These are phyloP conservation scores for Diorhabda carinulata DNA, from an alignment of 1,140 invertebrate genomes.

Conservation along the genomic window DNA sequence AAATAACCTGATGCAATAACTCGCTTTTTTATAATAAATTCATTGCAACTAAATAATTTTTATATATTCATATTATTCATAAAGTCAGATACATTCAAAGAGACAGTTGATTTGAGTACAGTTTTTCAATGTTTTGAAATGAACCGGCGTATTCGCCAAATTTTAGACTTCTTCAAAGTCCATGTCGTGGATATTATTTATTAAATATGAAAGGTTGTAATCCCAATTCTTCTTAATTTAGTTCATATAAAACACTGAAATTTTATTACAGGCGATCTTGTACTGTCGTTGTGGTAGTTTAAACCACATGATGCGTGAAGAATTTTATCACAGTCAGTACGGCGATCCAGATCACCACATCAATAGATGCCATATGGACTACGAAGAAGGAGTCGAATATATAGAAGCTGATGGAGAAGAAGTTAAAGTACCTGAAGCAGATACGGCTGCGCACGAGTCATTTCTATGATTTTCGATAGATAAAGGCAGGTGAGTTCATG, in stretches of 20 bases:
- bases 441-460: conserved; percentile 46
- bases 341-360: conserved; percentile 66
- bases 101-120: no score
- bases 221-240: no score
- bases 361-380: conserved; percentile 47
- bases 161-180: no score
- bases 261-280: conserved; percentile 77
- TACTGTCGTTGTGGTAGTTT: conserved; percentile 83
- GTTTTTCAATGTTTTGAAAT: no score
- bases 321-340: conserved; percentile 89
- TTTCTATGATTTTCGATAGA: conserved; percentile 55
- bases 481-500: conserved; percentile 5
- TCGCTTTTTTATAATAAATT: conserved; percentile 43
- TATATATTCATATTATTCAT: neutral
- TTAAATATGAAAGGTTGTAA: no score
- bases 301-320: conserved; percentile 87
- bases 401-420: conserved; percentile 56
- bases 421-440: conserved; percentile 52
- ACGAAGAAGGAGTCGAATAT: conserved; percentile 59
- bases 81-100: neutral
- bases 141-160: neutral
- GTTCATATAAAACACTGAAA: no score
- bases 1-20: conserved; percentile 49
- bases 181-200: no score
- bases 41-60: neutral